phyloP scores from a whole-genome alignment of 2,888 invertebrate genomes.

The Dicranocentrus wangi region DNA sequence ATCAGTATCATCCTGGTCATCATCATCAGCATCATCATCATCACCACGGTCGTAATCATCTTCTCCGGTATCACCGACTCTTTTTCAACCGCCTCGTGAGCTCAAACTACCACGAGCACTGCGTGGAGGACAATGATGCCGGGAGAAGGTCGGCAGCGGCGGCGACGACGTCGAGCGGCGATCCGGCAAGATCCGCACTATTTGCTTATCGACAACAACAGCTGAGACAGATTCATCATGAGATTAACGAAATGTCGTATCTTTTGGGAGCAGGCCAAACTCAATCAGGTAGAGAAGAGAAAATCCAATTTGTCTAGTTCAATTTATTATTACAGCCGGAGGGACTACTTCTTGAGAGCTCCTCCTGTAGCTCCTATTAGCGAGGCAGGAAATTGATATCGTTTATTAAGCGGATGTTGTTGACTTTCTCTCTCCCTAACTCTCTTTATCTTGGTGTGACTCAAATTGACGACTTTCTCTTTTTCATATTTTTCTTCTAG shows the following conservation, averaged over 20 bases:
- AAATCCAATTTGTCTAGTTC: conserved; percentile 16
- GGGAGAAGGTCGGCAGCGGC: not conserved
- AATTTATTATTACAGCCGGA: not conserved
- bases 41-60: conserved; percentile 14
- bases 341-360: not conserved
- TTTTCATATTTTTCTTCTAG: conserved; percentile 12
- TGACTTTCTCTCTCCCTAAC: too few species aligned
- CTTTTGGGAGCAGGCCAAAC: conserved; percentile 57
- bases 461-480: too few species aligned
- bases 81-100: conserved; percentile 47
- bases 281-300: conserved; percentile 63
- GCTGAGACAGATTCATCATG: conserved; percentile 66
- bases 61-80: conserved; percentile 29
- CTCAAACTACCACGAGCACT: conserved; percentile 31
- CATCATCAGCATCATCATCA: conserved; percentile 16
- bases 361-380: not conserved
- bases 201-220: conserved; percentile 65
- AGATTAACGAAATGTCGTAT: conserved; percentile 66
- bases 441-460: too few species aligned
- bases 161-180: conserved; percentile 28
- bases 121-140: conserved; percentile 38
- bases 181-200: conserved; percentile 58
- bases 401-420: too few species aligned
- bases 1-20: not conserved
- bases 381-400: too few species aligned